phyloP scores from a whole-genome alignment of 2,113 vertebrate genomes.

The Raja brachyura region DNA sequence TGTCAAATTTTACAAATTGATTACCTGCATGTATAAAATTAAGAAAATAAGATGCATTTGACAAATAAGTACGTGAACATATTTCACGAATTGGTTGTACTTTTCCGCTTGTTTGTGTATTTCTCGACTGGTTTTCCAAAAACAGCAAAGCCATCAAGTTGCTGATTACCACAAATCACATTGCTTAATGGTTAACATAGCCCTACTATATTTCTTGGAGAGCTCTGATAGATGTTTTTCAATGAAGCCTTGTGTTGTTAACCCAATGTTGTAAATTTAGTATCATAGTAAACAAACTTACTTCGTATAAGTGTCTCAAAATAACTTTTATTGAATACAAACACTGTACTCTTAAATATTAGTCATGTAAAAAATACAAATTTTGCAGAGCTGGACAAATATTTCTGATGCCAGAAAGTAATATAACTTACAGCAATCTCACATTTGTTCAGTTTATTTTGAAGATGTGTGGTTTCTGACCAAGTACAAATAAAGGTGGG shows the following conservation, averaged over 20 bases:
- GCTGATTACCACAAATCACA: constrained; percentile 5
- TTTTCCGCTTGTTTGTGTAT: not conserved
- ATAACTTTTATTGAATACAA: not conserved
- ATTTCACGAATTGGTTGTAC: not conserved
- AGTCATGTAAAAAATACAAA: not conserved
- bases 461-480: not conserved
- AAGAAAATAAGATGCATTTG: not conserved
- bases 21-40: not conserved
- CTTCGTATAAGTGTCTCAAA: constrained; percentile 6
- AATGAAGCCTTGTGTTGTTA: not conserved
- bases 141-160: not conserved
- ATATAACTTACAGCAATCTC: not conserved
- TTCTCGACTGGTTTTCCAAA: not conserved
- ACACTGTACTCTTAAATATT: not conserved
- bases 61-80: not conserved
- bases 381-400: constrained; percentile 5
- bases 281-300: not conserved
- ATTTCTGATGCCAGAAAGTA: not conserved
- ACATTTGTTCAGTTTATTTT: not conserved
- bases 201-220: not conserved
- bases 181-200: constrained; percentile 7
- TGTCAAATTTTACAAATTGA: not conserved
- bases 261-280: not conserved
- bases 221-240: constrained; percentile 12
- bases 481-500: not conserved